Conservation (phyloP, 2,888 invertebrate species). For the Silvanus unidentatus region DNA sequence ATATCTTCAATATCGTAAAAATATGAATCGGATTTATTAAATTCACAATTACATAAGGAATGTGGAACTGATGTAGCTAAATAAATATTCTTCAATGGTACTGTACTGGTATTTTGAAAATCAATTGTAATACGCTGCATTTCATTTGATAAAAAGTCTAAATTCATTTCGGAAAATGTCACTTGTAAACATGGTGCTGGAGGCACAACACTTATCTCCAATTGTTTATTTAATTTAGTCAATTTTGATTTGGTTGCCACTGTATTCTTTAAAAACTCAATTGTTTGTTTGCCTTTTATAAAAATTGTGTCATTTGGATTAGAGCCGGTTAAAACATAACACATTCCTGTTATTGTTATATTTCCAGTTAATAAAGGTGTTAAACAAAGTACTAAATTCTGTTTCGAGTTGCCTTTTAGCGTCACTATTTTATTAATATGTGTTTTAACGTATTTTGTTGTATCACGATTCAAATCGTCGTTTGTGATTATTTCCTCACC, state of each 20-base stretch:
- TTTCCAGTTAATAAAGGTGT: constrained; percentile 70
- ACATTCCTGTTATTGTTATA: constrained; percentile 66
- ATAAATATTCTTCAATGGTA: constrained; percentile 56
- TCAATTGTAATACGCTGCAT: constrained; percentile 62
- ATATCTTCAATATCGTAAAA: constrained; percentile 4
- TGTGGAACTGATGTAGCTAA: constrained; percentile 67
- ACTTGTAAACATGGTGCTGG: constrained; percentile 80
- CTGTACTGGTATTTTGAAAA: constrained; percentile 63
- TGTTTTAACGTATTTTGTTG: constrained; percentile 50
- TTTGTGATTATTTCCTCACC: constrained; percentile 41
- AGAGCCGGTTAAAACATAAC: constrained; percentile 38
- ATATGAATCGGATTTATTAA: constrained; percentile 19
- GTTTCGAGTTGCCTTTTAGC: constrained; percentile 55
- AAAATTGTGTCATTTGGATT: constrained; percentile 42
- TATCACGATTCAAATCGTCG: constrained; percentile 40
- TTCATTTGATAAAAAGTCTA: constrained; percentile 68
- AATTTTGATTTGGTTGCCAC: constrained; percentile 12
- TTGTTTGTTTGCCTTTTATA: constrained; percentile 57
- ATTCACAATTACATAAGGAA: constrained; percentile 45
- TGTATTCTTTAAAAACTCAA: constrained; percentile 44
- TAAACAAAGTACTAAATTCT: constrained; percentile 62
- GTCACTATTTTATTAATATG: constrained; percentile 53
- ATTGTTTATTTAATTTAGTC: constrained; percentile 56
- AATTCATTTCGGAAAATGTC: constrained; percentile 61
- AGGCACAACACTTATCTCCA: constrained; percentile 70